phyloP scores from a whole-genome alignment of 2,797 vertebrate species.

The Coregonus sp. region DNA sequence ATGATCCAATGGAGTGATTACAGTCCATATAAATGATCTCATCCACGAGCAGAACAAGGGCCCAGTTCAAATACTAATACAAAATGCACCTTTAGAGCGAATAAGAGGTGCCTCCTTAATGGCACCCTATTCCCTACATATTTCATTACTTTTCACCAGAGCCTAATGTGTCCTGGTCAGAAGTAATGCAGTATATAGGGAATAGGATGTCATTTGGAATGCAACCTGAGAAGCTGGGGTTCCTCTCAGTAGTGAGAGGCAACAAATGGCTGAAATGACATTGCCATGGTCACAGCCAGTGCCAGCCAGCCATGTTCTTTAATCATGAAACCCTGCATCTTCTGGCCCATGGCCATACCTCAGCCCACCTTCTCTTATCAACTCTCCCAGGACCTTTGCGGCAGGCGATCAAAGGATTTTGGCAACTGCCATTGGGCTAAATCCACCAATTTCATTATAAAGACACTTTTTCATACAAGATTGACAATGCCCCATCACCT shows the following conservation, averaged over 20 bases:
- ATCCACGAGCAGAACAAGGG: slow-evolving; percentile 18
- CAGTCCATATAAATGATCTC: slow-evolving; percentile 9
- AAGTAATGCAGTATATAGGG: background rate
- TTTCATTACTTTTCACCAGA: no score
- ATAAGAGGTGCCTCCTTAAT: slow-evolving; percentile 17
- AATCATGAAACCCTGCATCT: slow-evolving; percentile 50
- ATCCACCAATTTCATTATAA: slow-evolving; percentile 47
- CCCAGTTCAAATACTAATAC: slow-evolving; percentile 36
- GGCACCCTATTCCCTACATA: no score
- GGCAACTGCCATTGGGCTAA: slow-evolving; percentile 28
- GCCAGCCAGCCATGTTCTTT: slow-evolving; percentile 51
- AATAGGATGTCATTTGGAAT: background rate
- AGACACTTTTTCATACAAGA: slow-evolving; percentile 42
- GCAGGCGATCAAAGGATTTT: slow-evolving; percentile 38
- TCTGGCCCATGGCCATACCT: slow-evolving; percentile 44
- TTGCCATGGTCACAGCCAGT: slow-evolving; percentile 53
- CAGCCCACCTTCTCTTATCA: slow-evolving; percentile 28
- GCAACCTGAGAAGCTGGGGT: slow-evolving; percentile 10
- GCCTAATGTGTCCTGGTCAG: background rate
- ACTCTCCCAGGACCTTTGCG: slow-evolving; percentile 38
- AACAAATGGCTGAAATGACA: slow-evolving; percentile 41
- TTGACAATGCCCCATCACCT: slow-evolving; percentile 45
- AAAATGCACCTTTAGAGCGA: slow-evolving; percentile 39
- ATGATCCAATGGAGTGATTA: background rate
- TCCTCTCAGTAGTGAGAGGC: slow-evolving; percentile 28